These are phyloP conservation scores for Trachelus stipa DNA, from an alignment of 2,888 invertebrate genomes.

Conservation along the genomic window DNA sequence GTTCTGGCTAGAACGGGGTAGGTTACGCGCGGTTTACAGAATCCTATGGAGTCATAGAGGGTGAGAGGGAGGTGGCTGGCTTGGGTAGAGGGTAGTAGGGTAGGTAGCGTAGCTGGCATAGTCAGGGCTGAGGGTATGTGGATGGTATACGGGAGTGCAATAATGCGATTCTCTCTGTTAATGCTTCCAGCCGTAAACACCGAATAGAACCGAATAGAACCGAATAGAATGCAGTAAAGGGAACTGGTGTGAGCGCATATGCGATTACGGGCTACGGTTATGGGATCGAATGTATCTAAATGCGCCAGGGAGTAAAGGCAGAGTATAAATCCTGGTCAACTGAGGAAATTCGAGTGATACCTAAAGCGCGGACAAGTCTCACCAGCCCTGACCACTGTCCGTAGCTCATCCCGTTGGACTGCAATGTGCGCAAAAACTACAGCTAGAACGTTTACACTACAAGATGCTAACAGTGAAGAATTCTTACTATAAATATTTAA, in stretches of 20 bases:
- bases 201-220: slow-evolving; percentile 50
- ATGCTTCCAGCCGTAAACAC: slow-evolving; percentile 58
- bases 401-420: too few species aligned
- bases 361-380: background rate
- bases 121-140: slow-evolving; percentile 15
- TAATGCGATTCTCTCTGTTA: slow-evolving; percentile 61
- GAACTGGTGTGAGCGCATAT: slow-evolving; percentile 35
- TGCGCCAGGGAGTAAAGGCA: slow-evolving; percentile 9
- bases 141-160: slow-evolving; percentile 44
- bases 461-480: background rate
- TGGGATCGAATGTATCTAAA: slow-evolving; percentile 31
- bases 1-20: slow-evolving; percentile 48
- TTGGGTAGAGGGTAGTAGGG: background rate
- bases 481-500: background rate
- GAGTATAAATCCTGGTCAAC: background rate
- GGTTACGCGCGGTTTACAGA: slow-evolving; percentile 45
- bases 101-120: slow-evolving; percentile 14
- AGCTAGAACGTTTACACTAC: too few species aligned
- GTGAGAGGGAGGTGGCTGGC: background rate
- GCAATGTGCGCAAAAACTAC: too few species aligned
- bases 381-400: background rate
- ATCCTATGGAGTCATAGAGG: background rate
- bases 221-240: slow-evolving; percentile 59
- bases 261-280: slow-evolving; percentile 27
- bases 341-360: background rate